These are phyloP conservation scores for Botia kubotai DNA, from an alignment of 2,797 vertebrate genomes.

Conservation along the genomic window DNA sequence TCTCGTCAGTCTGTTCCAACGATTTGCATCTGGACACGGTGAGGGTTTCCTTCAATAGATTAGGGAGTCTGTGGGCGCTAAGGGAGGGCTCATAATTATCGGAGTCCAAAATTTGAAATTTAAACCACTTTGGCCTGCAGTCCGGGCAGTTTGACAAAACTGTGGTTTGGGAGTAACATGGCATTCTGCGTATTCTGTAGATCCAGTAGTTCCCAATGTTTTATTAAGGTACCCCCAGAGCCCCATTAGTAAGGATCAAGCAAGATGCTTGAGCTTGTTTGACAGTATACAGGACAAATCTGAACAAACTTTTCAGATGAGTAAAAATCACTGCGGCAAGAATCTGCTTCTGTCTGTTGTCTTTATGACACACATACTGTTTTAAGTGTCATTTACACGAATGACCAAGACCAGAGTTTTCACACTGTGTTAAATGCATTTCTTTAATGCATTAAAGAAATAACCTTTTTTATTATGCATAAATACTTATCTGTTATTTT, in stretches of 20 bases:
- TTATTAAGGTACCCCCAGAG: not conserved
- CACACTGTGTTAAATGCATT: not conserved
- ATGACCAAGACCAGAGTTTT: too few species aligned
- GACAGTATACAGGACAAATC: not conserved
- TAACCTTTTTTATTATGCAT: too few species aligned
- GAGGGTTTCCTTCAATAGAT: constrained; percentile 44
- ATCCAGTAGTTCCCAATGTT: not conserved
- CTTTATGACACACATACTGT: not conserved
- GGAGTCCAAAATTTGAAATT: constrained; percentile 28
- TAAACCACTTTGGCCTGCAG: not conserved
- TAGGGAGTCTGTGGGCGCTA: constrained; percentile 8
- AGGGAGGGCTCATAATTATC: constrained; percentile 24
- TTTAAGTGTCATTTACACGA: too few species aligned
- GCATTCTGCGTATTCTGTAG: not conserved
- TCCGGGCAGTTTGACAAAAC: constrained; percentile 23
- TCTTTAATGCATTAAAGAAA: not conserved
- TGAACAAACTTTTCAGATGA: not conserved
- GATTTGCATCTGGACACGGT: constrained; percentile 25
- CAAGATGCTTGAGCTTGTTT: not conserved
- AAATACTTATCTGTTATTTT: not conserved
- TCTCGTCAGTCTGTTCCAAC: constrained; percentile 18
- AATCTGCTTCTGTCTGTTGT: not conserved
- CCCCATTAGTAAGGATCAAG: not conserved
- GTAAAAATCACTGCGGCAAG: not conserved
- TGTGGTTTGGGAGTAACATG: constrained; percentile 10